A percentile compares a stretch with the other conserved stretches of the same genome.
phyloP scores from a whole-genome alignment of 2,113 vertebrate species.

The Zosterops borbonicus region DNA sequence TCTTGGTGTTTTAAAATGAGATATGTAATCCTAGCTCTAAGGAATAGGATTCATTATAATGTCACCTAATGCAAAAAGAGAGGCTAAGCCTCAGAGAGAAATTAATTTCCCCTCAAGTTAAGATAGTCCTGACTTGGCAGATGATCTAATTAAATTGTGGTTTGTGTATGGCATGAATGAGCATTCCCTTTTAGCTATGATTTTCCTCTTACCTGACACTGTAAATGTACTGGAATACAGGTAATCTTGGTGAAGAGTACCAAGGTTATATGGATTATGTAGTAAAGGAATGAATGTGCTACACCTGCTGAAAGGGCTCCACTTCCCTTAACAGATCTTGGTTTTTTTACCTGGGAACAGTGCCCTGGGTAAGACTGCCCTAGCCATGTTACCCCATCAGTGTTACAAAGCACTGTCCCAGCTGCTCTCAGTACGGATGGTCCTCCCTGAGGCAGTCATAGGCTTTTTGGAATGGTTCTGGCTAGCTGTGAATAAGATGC shows the following conservation, averaged over 20 bases:
- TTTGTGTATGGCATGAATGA: background rate
- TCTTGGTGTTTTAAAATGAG: conserved; percentile 52
- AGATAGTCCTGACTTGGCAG: background rate
- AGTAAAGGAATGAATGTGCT: background rate
- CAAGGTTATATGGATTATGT: background rate
- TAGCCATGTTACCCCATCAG: background rate
- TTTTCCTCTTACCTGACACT: background rate
- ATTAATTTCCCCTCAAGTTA: background rate
- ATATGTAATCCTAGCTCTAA: conserved; percentile 42
- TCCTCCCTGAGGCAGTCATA: background rate
- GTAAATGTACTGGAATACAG: background rate
- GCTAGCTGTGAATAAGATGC: background rate
- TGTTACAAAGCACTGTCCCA: background rate
- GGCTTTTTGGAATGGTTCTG: background rate
- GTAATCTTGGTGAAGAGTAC: background rate
- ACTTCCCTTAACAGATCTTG: background rate
- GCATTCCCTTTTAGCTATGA: background rate
- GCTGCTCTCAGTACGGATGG: background rate
- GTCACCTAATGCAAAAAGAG: conserved; percentile 17
- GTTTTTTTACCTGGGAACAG: background rate
- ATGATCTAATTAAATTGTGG: background rate
- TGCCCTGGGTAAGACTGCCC: background rate
- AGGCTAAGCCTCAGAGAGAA: background rate
- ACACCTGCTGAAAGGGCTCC: background rate
- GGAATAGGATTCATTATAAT: conserved; percentile 31